Base-by-base conservation (phyloP, 2,888 invertebrate genomes). In the Heliconius charithonia region DNA sequence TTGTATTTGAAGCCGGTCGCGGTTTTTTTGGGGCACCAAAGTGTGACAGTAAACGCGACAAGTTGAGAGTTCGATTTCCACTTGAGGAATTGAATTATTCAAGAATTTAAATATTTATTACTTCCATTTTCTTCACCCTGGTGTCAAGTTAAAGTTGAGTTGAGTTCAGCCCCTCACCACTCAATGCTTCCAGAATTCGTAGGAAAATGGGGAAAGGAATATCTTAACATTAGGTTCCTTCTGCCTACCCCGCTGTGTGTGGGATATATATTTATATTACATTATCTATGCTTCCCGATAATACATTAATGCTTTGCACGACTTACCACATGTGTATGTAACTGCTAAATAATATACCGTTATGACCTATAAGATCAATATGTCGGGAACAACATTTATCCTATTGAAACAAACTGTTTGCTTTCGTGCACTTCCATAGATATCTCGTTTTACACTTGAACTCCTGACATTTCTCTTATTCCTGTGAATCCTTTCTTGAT, bases 391-490 rank as follows among this genome's bases (percentile, higher is more conserved):
- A 78, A 69, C 81, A 79, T 80, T 75, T 80, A 76, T 79, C 32
- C 76, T 77, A 72, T 79, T 80, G 74, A 77, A 79, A 79, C 80
- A 80, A 79, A 79, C 77, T 80, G 77, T 81, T 77, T 75, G 79
- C 81, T 67, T 79, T 80, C 80, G 80, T 81, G 81, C 81, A 81
- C 78, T 78, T 81, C 81, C 78, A 81, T 80, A 81, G 78, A 80
- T 81, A 80, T 81, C 80, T 80, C 81, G 80, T 76, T 80, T 78
- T 78, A 80, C 75, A 72, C 70, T 81, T 79, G 79, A 80, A 80
- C 80, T 79, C 65, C 75, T 80, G 81, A 81, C 77, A 77, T 79
- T 75, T 77, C 75, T 76, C 77, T 74, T 77, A 75, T 75, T 76
- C 77, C 78, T 78, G 27, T 76, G 76, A 32, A 79, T 75, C 78